Base-by-base conservation (phyloP, 2,888 invertebrate species). In the Dasysyrphus tricinctus region DNA sequence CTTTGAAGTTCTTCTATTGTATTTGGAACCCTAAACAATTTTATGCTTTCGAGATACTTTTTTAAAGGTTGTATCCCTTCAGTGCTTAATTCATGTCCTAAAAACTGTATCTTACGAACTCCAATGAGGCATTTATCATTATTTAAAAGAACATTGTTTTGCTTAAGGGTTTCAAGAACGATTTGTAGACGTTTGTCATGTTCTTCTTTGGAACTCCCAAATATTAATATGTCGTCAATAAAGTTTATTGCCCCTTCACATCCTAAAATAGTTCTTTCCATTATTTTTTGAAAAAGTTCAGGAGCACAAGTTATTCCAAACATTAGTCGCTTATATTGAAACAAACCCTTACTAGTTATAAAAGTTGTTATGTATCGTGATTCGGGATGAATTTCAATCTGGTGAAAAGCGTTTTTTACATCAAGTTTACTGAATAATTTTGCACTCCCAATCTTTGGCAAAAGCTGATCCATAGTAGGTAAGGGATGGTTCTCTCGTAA, bases 261-360 rank as follows among this genome's bases (percentile, higher is more conserved):
- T 4, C 32, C 32, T 49, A 80, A 42, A 4, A 93, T 65, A 9
- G 92, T 89, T 81, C 88, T 85, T 79, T 91, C 90, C 34, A 93
- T 75, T 2, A 89, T 89, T 88, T 92, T 91, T 88, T 93, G 92
- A 82, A 92, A 93, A 2, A 92, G 88, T 88, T 93, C 93, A 0
- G 92, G 91, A 5, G 93, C 93, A 67, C 91, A 91, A 2, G 88
- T 89, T 11, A 93, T 90, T 0, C 91, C 92, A 80, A 92, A 92
- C 90, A 91, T 91, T 8, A 92, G 42, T 14, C 92, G 57, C 87
- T 92, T 93, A 79, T 91, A 93, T 37, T 91, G n/a, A n/a, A n/a
- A n/a, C n/a, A n/a, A 63, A 0, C 92, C 92, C 47, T 88, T 88
- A 29, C 88, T 88, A 5, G 92, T 91, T 6, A 90, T 90, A 80